These are phyloP conservation scores for Gonatopus flavifemur DNA, from an alignment of 1,140 invertebrate species.

Conservation along the genomic window DNA sequence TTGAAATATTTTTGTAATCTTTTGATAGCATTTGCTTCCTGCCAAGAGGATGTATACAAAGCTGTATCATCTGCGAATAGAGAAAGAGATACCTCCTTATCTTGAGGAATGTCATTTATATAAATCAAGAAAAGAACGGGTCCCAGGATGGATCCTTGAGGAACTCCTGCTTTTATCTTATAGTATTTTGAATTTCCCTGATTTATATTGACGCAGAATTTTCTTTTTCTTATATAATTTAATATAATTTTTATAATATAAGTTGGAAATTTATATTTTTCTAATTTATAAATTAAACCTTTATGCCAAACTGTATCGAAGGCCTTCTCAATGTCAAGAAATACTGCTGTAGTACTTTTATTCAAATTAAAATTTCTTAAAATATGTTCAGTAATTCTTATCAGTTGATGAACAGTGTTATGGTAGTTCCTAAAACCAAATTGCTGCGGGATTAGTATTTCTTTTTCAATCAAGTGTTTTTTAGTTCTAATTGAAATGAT, in stretches of 20 bases:
- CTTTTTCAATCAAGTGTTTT: neutral
- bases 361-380: conserved; percentile 19
- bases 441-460: neutral
- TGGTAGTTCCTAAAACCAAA: conserved; percentile 8
- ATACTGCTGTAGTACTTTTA: conserved; percentile 19
- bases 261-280: conserved; percentile 1
- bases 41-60: neutral
- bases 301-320: conserved; percentile 17
- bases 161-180: neutral
- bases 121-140: neutral
- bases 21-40: neutral
- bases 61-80: neutral
- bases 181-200: neutral
- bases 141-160: neutral
- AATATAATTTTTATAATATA: neutral
- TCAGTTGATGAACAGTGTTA: conserved; percentile 24
- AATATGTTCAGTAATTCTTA: conserved; percentile 21
- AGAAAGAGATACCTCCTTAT: neutral
- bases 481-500: neutral
- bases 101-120: neutral
- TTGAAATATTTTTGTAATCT: neutral
- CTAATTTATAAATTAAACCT: conserved; percentile 17
- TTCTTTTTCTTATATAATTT: neutral
- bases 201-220: neutral
- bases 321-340: conserved; percentile 13